Base-by-base conservation (phyloP, 2,888 invertebrate genomes). In the Aspidiotus rigidus region DNA sequence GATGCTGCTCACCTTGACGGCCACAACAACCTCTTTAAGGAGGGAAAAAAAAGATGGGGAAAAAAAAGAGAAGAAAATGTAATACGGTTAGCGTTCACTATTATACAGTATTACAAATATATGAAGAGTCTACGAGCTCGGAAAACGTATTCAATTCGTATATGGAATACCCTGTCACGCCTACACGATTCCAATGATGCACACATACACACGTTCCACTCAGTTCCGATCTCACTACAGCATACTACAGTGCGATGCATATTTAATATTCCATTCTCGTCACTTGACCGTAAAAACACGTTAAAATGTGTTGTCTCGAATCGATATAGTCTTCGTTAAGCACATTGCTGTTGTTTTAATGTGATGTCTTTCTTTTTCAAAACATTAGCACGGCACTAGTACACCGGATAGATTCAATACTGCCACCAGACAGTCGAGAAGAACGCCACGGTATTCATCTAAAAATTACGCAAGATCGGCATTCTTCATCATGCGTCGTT, bases 1-100 rank as follows among this genome's bases (percentile, higher is more conserved):
- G 67, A 67, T 67, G 67, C 67, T 67, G 67, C 60, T 67, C 67
- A 67, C 67, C 67, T 67, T 67, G 67, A 67, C 67, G 67, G 55
- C 55, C 54, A 39, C 55, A 64, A 16, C 15, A 60, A 53, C 60
- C 60, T 28, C 64, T 57, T 66, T 66, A 57, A 66, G 57, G 57
- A 57, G 64, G 57, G 64, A 66, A 66, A 56, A 59, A 39, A 28
- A 59, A 28, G 10, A n/a, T 49, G 28, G 28, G 28, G 28, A 55
- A 55, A 55, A 55, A 55, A 55, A n/a, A 55, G 56, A 8, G 17
- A 55, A 53, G 17, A 55, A 55, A 55, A 55, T 55, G 56, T 55
- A n/a, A 9, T 16, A 55, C 55, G 55, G 53, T 54, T 64, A 64
- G 55, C 56, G 56, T 64, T 57, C 57, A 64, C 64, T 28, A 28